phyloP scores from a whole-genome alignment of 2,113 vertebrate species.

The Burhinus bistriatus region DNA sequence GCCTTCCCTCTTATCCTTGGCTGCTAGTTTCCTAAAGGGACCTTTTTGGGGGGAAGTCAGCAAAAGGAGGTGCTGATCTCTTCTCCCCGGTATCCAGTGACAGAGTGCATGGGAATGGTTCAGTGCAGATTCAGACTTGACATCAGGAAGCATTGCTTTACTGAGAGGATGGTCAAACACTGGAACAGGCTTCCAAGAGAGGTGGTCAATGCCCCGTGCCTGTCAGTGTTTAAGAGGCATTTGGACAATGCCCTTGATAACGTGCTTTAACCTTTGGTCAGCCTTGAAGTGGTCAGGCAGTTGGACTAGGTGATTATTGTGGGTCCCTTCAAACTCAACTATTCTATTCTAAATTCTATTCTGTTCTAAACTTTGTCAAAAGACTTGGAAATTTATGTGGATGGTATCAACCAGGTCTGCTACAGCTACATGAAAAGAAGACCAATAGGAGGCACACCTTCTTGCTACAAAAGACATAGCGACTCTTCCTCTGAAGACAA shows the following conservation, averaged over 20 bases:
- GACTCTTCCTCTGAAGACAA: background rate
- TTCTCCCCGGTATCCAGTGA: background rate
- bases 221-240: background rate
- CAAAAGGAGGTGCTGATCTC: background rate
- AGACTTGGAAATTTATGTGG: background rate
- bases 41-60: background rate
- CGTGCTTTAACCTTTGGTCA: background rate
- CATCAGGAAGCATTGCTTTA: background rate
- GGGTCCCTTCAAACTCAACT: background rate
- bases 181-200: background rate
- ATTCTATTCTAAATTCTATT: too few species aligned
- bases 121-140: background rate
- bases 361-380: background rate
- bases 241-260: background rate
- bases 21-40: background rate
- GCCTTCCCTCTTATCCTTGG: background rate
- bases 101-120: background rate
- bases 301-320: background rate
- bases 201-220: too few species aligned
- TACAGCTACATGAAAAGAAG: background rate
- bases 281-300: background rate
- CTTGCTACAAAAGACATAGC: background rate
- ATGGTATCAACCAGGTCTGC: background rate
- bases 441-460: background rate
- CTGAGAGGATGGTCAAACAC: background rate